phyloP scores from a whole-genome alignment of 2,113 vertebrate genomes.

The Ploceus nigricollis region DNA sequence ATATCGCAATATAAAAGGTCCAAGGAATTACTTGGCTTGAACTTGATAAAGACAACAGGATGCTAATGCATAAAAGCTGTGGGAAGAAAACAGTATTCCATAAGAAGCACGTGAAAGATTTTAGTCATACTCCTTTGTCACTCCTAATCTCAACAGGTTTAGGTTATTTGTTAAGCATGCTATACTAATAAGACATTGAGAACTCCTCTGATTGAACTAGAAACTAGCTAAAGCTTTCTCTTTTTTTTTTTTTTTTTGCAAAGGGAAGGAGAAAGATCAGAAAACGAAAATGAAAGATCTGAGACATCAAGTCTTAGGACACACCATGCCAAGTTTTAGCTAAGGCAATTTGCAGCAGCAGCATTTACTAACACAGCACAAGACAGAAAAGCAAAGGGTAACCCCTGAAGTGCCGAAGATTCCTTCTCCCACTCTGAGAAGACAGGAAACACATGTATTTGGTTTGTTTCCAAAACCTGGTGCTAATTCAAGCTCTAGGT shows the following conservation, averaged over 20 bases:
- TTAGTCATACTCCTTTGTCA: not conserved
- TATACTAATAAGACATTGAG: not conserved
- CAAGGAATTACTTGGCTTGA: not conserved
- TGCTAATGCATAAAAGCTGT: not conserved
- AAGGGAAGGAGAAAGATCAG: not conserved
- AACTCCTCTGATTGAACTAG: not conserved
- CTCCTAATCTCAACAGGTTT: not conserved
- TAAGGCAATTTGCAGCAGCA: not conserved
- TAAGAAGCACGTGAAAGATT: not conserved
- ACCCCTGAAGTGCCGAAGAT: not conserved
- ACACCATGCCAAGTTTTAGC: not conserved
- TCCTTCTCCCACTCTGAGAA: not conserved
- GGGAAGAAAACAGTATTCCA: not conserved
- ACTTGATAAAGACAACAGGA: not conserved
- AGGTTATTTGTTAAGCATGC: not conserved
- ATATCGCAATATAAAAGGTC: not conserved
- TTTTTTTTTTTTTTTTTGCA: not conserved
- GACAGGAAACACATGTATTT: not conserved
- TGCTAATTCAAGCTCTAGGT: slow-evolving; percentile 14
- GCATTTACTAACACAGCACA: not conserved
- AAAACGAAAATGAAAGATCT: not conserved
- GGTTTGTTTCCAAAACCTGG: not conserved
- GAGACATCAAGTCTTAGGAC: not conserved
- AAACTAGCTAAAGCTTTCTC: not conserved
- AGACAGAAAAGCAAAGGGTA: not conserved